Evolutionary conservation across 2,888 invertebrate species (phyloP).

Genomic region (Dryobotodes eremita): DNA sequence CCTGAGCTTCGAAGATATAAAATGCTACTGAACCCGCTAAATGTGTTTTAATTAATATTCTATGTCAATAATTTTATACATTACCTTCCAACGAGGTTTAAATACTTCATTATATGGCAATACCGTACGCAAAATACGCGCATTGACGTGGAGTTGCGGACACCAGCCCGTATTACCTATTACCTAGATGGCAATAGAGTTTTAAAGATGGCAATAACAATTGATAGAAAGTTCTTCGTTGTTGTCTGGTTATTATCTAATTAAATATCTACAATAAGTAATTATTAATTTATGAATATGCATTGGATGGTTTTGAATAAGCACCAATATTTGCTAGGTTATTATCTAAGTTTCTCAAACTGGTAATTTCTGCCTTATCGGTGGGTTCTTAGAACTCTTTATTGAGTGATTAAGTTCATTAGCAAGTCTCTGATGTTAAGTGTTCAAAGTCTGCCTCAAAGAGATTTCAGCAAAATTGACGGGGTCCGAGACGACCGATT

Average conservation of each 20-base stretch:
- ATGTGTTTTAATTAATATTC: constrained; percentile 60
- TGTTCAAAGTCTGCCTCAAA: neutral
- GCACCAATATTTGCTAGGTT: constrained; percentile 22
- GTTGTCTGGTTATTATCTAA: constrained; percentile 20
- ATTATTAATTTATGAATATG: constrained; percentile 25
- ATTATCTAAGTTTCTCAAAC: neutral
- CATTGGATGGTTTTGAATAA: constrained; percentile 19
- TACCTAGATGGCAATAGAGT: constrained; percentile 8
- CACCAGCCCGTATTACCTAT: too few species aligned
- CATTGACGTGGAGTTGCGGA: too few species aligned
- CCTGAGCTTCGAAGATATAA: constrained; percentile 64
- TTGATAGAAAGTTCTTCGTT: constrained; percentile 21
- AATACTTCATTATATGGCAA: constrained; percentile 33
- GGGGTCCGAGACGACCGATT: too few species aligned
- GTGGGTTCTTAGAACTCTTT: constrained; percentile 12
- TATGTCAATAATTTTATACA: constrained; percentile 19
- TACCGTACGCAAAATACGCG: too few species aligned
- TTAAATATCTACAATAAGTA: constrained; percentile 5
- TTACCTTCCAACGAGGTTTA: constrained; percentile 5
- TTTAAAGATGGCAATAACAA: constrained; percentile 26
- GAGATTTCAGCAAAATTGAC: too few species aligned
- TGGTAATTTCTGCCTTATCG: constrained; percentile 25
- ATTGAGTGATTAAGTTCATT: constrained; percentile 3
- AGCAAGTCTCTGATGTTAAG: neutral
- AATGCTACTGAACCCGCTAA: constrained; percentile 59